Evolutionary conservation across 2,113 vertebrate genomes (phyloP), one percentile per base, ranked within the genome.

Genomic region (Lagenorhynchus albirostris): DNA sequence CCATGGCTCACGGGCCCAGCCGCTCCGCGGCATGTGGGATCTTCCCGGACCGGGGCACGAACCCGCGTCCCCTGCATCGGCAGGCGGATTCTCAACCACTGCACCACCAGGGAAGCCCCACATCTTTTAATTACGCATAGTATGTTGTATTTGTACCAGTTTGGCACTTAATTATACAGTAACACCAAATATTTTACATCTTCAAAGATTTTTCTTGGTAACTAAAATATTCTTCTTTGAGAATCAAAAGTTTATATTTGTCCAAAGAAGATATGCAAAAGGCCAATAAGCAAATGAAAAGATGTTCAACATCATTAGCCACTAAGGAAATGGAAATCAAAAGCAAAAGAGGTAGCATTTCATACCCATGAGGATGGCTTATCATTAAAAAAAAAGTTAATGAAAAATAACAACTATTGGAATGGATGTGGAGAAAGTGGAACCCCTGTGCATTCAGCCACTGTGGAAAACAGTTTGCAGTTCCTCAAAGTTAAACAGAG

Each of bases 401-500:
- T 18, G 1, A 38, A 84, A 93, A 76, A 41, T 65, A 84, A 76
- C 44, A 55, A 89, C 55, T 82, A n/a, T 33, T 82, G n/a, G 21
- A 47, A 83, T 58, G 47, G 14, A 79, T 65, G 12, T 70, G 14
- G 9, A 90, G 8, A 94, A 81, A 86, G 1, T 63, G 10, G 67
- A 93, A 68, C 50, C 60, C 25, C 36, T 44, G 31, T 41, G 50
- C 26, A 89, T 68, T 94, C 26, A 9, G 73, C 50, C 33, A 13
- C 25, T 60, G 31, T 86, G 38, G 44, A 62, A 93, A 89, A 71
- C 15, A 93, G 53, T 6, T 70, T 58, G 36, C 73, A 80, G 33
- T 65, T 94, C 63, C 58, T 94, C 50, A 86, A 86, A 65, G 63
- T 58, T 81, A 94, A 86, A 89, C n/a, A 71, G 38, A 85, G 84